phyloP scores from a whole-genome alignment of 2,113 vertebrate genomes.

The Salvator merianae region DNA sequence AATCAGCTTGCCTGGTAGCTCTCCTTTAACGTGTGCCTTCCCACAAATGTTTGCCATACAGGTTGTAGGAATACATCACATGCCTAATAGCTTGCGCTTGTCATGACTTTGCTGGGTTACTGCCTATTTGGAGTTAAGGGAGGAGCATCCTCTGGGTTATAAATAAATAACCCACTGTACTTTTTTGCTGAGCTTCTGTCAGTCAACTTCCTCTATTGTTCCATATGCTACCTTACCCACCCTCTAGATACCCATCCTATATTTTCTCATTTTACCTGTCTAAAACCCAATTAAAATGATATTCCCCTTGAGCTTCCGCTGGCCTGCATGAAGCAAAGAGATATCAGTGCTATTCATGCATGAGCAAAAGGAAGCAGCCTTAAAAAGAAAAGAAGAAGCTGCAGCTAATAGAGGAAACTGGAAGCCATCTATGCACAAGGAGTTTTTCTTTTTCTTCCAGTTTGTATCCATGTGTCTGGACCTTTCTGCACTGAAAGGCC shows the following conservation, averaged over 20 bases:
- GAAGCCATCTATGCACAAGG: too few species aligned
- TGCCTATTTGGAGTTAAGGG: too few species aligned
- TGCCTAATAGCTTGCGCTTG: background rate
- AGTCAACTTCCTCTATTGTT: rapidly evolving
- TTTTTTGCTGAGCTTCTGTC: slow-evolving; percentile 12
- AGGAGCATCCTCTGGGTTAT: background rate
- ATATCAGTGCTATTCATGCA: background rate
- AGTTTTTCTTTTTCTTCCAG: too few species aligned
- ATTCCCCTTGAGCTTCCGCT: slow-evolving; percentile 4
- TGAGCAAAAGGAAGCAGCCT: background rate
- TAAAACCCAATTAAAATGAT: slow-evolving; percentile 18
- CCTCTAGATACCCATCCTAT: background rate
- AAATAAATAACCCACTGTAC: background rate
- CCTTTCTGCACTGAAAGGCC: too few species aligned
- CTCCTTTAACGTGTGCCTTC: background rate
- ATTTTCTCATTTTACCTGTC: slow-evolving; percentile 12
- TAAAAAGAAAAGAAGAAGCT: background rate
- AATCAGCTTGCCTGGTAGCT: background rate
- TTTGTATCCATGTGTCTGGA: too few species aligned
- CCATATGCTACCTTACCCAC: background rate
- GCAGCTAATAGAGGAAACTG: too few species aligned
- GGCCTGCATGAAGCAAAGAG: slow-evolving; percentile 11
- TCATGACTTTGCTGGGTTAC: background rate
- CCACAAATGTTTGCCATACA: background rate
- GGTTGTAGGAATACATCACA: background rate